Evolutionary conservation across 2,797 vertebrate genomes (phyloP), one percentile per base, ranked within the genome.

Genomic region (Salmo trutta): DNA sequence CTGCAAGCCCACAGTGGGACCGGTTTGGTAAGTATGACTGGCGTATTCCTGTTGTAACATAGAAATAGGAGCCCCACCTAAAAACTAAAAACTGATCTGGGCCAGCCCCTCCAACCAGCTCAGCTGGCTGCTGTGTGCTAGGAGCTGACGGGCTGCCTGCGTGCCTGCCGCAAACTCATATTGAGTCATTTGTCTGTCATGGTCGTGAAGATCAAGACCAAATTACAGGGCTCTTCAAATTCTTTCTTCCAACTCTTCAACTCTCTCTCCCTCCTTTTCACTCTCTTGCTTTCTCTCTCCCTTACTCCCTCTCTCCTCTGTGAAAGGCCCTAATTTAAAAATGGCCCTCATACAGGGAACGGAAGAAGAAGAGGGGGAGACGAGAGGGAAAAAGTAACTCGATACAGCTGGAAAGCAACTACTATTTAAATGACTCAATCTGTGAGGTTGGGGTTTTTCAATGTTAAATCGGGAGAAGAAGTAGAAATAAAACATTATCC

Each of bases 391-490:
- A 47, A 79, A 85, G 91, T 83, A 93, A 93, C 83, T 78, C 4
- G 87, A 95, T 91, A 85, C 84, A 85, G 76, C 81, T 88, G 10
- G 87, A 90, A 90, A 90, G 88, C 88, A 91, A 92, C 90, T 92
- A 92, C 93, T 93, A 93, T 92, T 90, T 86, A 79, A 90, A 86
- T 90, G 91, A 93, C 88, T 93, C 90, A 91, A 85, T 93, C 84
- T 53, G 56, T n/a, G 56, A 62, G 56, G 56, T 21, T 62, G 19
- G 56, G n/a, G n/a, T 56, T 62, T 21, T 47, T 47, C 41, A 47
- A 12, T 84, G 84, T 85, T 85, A 88, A 89, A 85, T 87, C 21
- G 29, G 82, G 70, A 73, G 83, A 84, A 80, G 27, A 47, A 47
- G 41, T 12, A 47, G 10, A 47, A 47, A 47, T 47, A 47, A 47